Evolutionary conservation across 2,888 invertebrate species (phyloP), one percentile per base, ranked within the genome.

Genomic region (Molorchus minor): DNA sequence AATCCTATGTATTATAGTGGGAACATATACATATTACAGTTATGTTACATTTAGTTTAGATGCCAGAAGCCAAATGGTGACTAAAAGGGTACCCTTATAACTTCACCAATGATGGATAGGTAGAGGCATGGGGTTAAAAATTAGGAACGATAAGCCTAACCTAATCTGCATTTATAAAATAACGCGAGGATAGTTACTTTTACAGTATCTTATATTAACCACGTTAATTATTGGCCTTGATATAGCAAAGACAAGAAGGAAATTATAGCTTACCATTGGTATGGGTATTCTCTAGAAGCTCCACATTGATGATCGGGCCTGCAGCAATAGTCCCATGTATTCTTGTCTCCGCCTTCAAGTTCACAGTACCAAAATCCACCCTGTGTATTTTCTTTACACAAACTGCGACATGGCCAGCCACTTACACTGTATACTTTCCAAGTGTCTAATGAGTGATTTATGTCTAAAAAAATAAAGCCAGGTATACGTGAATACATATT

Each of bases 261-360:
- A 20, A 54, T 8, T 16, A 38, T 12, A 30, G 17, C 76, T 81
- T 81, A 92, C 93, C 94, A 94, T 60, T 92, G 92, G 75, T 93
- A 93, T 55, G 86, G 84, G 73, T 89, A 91, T 61, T 92, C 93
- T 75, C 89, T 88, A 19, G 93, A 92, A 74, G 89, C 92, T 1
- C 94, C 94, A 76, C 94, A 94, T 47, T 90, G 87, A 76, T 93
- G 92, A 29, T 88, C 87, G 0, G 92, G 90, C 19, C 90, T 85
- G 71, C 94, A 94, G 74, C 94, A 94, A 72, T 94, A 94, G 75
- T 94, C 94, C 93, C 93, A 94, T 1, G 87, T 84, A 4, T 88
- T 88, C 68, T 82, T 78, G 69, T 87, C 88, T 0, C 85, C 84
- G 0, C 88, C 88, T 66, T 93, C 93, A 0, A 91, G 85, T 70